A percentile compares a stretch with the other conserved stretches of the same genome.
These are phyloP conservation scores for Netelia inedita DNA, from an alignment of 2,888 invertebrate species.

Conservation along the genomic window DNA sequence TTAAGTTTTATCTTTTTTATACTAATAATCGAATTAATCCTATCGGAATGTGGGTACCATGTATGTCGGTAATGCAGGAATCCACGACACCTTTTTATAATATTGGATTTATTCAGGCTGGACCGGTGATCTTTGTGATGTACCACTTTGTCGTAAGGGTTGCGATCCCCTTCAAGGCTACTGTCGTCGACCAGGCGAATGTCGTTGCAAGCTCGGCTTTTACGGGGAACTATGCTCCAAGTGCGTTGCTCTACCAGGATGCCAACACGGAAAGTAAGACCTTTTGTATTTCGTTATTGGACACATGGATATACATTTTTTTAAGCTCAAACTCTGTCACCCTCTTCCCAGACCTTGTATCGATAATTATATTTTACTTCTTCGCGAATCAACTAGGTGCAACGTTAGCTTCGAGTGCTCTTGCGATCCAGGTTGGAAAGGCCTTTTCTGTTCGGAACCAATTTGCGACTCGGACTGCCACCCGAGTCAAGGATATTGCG, in stretches of 20 bases:
- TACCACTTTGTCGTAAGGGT: conserved; percentile 94
- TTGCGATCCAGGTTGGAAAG: conserved; percentile 95
- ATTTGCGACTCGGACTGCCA: conserved; percentile 95
- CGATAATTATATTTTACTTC: background rate
- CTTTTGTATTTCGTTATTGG: conserved; percentile 44
- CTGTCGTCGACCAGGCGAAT: conserved; percentile 95
- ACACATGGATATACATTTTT: background rate
- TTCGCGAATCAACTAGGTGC: conserved; percentile 86
- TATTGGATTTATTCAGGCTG: conserved; percentile 86
- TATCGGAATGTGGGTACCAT: background rate
- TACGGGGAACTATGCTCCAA: conserved; percentile 94
- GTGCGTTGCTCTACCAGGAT: conserved; percentile 94
- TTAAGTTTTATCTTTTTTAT: too few species aligned
- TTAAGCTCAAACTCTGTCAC: background rate
- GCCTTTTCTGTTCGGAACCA: conserved; percentile 95
- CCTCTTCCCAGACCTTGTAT: too few species aligned
- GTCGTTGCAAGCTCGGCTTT: conserved; percentile 95
- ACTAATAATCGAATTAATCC: too few species aligned
- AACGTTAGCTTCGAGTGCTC: conserved; percentile 95
- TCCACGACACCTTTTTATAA: too few species aligned
- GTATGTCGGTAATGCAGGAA: background rate
- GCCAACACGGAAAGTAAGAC: conserved; percentile 90
- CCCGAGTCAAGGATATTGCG: conserved; percentile 94
- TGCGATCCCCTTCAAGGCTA: conserved; percentile 96
- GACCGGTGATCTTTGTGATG: conserved; percentile 96